phyloP scores from a whole-genome alignment of 2,113 vertebrate species.

The Poecile atricapillus region DNA sequence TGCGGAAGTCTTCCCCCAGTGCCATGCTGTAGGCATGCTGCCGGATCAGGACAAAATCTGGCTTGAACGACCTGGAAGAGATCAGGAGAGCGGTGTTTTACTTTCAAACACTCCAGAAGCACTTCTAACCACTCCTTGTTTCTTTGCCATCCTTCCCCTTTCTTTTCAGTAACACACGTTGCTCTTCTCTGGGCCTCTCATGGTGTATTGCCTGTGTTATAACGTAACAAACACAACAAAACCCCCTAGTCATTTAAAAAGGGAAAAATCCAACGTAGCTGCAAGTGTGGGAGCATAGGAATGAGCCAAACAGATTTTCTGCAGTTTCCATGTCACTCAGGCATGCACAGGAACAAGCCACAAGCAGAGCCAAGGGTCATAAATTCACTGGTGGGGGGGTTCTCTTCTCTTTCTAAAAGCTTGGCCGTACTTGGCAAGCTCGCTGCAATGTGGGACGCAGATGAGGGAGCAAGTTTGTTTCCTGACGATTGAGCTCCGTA shows the following conservation, averaged over 20 bases:
- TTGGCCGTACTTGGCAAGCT: neutral
- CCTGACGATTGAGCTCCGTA: neutral
- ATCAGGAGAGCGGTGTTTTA: neutral
- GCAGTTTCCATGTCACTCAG: conserved; percentile 41
- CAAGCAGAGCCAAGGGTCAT: neutral
- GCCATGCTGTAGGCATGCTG: conserved; percentile 96
- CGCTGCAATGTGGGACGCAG: neutral
- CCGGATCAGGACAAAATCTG: conserved; percentile 90
- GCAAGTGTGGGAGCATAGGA: neutral
- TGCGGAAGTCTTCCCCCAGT: conserved; percentile 89
- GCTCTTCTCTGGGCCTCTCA: neutral
- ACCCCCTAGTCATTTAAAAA: neutral
- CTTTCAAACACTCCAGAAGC: neutral
- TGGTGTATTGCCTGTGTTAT: neutral
- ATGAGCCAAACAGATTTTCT: conserved; percentile 25
- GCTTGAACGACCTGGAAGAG: conserved; percentile 87
- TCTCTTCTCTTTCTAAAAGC: conserved; percentile 16
- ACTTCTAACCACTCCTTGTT: neutral
- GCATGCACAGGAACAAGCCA: conserved; percentile 25
- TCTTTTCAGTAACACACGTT: neutral
- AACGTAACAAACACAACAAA: neutral
- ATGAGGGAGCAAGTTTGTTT: conserved; percentile 43
- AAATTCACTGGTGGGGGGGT: conserved; percentile 33
- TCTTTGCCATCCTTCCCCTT: neutral
- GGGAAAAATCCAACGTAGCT: neutral